Conservation (phyloP, 2,797 vertebrate species). For the Spinibarbus caldwelli region DNA sequence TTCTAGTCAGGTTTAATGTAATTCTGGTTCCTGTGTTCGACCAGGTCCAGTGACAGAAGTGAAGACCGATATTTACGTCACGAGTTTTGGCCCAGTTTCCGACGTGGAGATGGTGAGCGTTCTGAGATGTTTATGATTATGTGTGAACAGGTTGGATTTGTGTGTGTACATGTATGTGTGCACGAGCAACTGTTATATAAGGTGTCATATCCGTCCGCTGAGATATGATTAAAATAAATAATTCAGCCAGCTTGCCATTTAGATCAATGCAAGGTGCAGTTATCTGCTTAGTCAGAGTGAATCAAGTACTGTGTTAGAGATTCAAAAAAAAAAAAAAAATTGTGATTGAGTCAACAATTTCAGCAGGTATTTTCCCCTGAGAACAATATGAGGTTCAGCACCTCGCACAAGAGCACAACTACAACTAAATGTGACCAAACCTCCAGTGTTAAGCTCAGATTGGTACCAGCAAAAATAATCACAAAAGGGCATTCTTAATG, state of each 20-base stretch:
- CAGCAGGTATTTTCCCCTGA: background rate
- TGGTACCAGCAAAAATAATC: background rate
- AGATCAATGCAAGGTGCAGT: constrained; percentile 12
- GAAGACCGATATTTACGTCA: constrained; percentile 99
- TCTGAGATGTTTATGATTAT: background rate
- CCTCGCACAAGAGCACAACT: background rate
- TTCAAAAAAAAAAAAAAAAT: background rate
- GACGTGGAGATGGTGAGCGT: constrained; percentile 98
- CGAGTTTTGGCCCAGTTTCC: constrained; percentile 98
- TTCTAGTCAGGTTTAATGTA: background rate
- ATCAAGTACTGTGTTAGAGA: constrained; percentile 17
- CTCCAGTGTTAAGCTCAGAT: background rate
- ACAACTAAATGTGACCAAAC: background rate
- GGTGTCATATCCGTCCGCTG: background rate
- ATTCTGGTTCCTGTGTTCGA: constrained; percentile 11
- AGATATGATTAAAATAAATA: constrained; percentile 22
- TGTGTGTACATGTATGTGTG: constrained; percentile 1
- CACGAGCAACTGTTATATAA: constrained; percentile 5
- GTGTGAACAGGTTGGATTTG: background rate
- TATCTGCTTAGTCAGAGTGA: constrained; percentile 42
- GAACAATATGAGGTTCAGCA: constrained; percentile 8
- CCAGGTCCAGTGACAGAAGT: constrained; percentile 97
- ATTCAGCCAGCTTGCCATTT: constrained; percentile 3
- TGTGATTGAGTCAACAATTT: constrained; percentile 29
- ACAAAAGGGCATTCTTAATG: too few relatives aligned